Evolutionary conservation across 64 coral and sea anemone species (phyloP), one percentile per base, ranked within the genome.

Genomic region (Actinia equina): DNA sequence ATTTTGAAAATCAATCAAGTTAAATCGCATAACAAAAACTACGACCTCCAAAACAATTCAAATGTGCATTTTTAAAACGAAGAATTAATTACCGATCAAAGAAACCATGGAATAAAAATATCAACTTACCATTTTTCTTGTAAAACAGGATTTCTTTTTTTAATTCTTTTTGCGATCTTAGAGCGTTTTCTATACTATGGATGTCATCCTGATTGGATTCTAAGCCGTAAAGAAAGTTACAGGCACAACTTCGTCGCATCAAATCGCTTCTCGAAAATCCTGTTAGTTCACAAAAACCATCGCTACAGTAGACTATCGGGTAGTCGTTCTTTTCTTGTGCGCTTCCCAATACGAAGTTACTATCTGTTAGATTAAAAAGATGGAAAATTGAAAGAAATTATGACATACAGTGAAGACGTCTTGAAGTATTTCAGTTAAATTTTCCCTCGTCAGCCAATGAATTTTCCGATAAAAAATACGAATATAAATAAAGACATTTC

Each of bases 291-390:
- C 94, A 96, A 79, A 96, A 96, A 17, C 94, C 94, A 91, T 96
- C 94, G 52, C 94, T 96, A 67, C 94, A 96, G 44, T 96, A 96
- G n/a, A 96, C 94, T 79, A 96, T 96, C 20, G 94, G 94, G 52
- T 96, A 96, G 59, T 96, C 76, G 80, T 96, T 96, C 81, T 93
- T 90, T 55, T 96, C 94, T 18, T 96, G 94, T 37, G 94, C 94
- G 57, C 94, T 90, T 11, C 94, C 94, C 70, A 96, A 77, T 18
- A 96, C 94, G 60, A 96, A 96, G 85, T 96, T 96, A 57, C 94
- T 96, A 86, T 96, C 94, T 96, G 64, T 43, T 64, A 86, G 77
- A 20, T 17, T 12, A 52, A 44, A 81, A 49, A 81, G 45, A 81
- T 49, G 49, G 41, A 13, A 79, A 81, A 81, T 52, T 81, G 7